phyloP scores from a whole-genome alignment of 2,113 vertebrate species.

The Archilochus colubris region DNA sequence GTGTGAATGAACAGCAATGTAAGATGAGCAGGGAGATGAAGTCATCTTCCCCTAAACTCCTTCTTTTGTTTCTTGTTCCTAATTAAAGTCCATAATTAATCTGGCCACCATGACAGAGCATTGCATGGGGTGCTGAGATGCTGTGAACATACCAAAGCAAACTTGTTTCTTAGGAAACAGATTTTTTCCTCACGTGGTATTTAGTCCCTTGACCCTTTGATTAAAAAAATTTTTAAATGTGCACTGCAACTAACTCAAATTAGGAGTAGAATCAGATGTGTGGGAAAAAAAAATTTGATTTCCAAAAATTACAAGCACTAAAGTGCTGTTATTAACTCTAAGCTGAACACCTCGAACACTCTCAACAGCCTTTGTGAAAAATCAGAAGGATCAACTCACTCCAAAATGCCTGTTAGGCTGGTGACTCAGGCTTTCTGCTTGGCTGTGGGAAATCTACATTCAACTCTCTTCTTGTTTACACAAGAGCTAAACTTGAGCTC shows the following conservation, averaged over 20 bases:
- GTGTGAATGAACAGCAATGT: constrained; percentile 2
- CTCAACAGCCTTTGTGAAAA: neutral
- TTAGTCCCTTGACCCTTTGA: neutral
- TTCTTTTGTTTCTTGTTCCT: constrained; percentile 58
- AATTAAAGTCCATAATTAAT: constrained; percentile 68
- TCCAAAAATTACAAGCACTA: neutral
- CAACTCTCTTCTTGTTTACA: neutral
- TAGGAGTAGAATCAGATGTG: neutral
- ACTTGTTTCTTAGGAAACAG: constrained; percentile 5
- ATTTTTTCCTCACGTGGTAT: neutral
- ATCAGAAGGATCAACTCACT: neutral
- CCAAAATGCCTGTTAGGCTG: neutral
- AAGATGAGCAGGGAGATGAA: constrained; percentile 54
- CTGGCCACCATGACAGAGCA: neutral
- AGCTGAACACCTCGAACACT: neutral
- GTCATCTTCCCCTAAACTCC: constrained; percentile 34
- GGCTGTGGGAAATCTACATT: neutral
- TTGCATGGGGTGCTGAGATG: constrained; percentile 3
- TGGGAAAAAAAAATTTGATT: neutral
- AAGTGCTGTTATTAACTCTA: neutral
- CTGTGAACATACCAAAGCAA: neutral
- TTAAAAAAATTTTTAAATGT: neutral
- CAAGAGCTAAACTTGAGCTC: neutral
- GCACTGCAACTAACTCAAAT: neutral
- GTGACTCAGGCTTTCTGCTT: neutral